Evolutionary conservation across 1,140 invertebrate species (phyloP), one percentile per base, ranked within the genome.

Genomic region (Habropoda laboriosa): DNA sequence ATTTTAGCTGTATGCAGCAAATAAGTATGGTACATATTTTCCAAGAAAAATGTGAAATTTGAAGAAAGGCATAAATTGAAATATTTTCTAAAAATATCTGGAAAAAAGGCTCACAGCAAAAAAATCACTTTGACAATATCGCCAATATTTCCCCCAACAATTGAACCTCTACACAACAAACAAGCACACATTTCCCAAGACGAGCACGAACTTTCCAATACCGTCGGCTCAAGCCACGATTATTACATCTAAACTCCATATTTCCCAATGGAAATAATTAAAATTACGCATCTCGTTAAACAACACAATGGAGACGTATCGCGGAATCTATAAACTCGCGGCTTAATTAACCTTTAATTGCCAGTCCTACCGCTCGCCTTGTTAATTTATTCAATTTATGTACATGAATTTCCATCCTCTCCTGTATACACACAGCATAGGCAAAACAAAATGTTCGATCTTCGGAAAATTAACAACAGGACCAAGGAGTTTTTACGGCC

Each of bases 291-390:
- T 38, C n/a, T 55, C 51, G 49, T 70, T 70, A 24, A 18, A 60
- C 10, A 57, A 55, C 24, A 60, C 27, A 32, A 73, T 35, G 7
- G 13, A 38, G 38, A 32, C n/a, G n/a, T 32, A 24, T 3, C 10
- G 7, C 21, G 10, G 61, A 49, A 61, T 61, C 16, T 47, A 61
- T 61, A 24, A 73, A 49, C 16, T 42, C 4, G 40, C 16, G n/a
- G n/a, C 30, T 38, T 49, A 24, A 73, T 73, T 73, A 47, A 35
- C 32, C 27, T n/a, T 38, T 51, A 73, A 73, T 73, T 61, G 42
- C n/a, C 30, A 72, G 12, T 38, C 55, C 8, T 12, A 13, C 30
- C 71, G 8, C 49, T 6, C 55, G 16, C 1, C 38, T 30, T 13
- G 13, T 73, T 61, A 47, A 61, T 47, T 38, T 58, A 49, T 61